Base-by-base conservation (phyloP, 2,888 invertebrate genomes). In the Caenorhabditis angaria region DNA sequence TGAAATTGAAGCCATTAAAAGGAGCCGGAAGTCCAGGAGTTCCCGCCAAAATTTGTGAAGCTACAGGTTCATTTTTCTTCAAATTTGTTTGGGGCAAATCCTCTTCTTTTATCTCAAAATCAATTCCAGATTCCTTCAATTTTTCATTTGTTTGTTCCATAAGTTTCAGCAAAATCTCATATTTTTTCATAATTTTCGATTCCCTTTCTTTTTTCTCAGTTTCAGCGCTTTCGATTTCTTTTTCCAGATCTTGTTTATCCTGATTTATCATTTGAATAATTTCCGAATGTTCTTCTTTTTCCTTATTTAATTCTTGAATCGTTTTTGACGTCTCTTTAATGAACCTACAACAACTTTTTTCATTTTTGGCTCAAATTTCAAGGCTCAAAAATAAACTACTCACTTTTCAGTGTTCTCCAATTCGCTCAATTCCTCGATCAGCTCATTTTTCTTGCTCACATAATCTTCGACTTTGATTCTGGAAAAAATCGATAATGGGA, bases 181-280 rank as follows among this genome's bases (percentile, higher is more conserved):
- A 78, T 59, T 72, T 78, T 48, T 69, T 72, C 10, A 65, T 59
- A 25, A 84, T 75, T 54, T 79, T 76, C 18, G 50, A 55, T 57
- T 84, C 82, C 22, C 69, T 65, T 5, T 80, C 78, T 35, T 78
- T 70, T 59, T 81, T 82, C 58, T 84, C 83, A 3, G 61, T 56
- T 41, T 77, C 70, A 10, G 82, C 81, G 22, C 65, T 74, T 14
- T 67, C 74, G 5, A 83, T 77, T 47, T 82, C 78, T 14, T 72
- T 64, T 58, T 84, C 83, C 61, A 84, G 64, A 25, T 71, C 82
- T n/a, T 61, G 60, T 63, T 83, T 84, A 69, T 84, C 84, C 80
- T 84, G 81, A 65, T 83, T 85, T 50, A 86, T 86, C 41, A 66
- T 61, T 61, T 83, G 83, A 62, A 86, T 85, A 24, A 83, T 83